A percentile compares a stretch with the other conserved stretches of the same genome.
Conservation (phyloP, 2,888 invertebrate species). For the Chouioia cunea region DNA sequence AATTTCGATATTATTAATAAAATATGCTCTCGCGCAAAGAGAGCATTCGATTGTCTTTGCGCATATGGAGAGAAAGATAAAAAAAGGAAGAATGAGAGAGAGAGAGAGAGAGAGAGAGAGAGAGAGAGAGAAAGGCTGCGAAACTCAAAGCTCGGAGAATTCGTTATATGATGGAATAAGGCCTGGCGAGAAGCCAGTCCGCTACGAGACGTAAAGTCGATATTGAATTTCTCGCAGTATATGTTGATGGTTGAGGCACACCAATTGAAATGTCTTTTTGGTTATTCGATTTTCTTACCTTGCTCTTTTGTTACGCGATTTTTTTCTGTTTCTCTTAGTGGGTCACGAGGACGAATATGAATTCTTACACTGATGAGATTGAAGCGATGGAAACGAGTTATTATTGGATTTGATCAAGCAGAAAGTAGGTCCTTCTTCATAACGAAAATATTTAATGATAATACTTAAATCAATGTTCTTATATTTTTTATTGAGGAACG, state of each 20-base stretch:
- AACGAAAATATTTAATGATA: no score
- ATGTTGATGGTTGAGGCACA: not conserved
- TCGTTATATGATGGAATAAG: constrained; percentile 45
- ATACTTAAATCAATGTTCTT: no score
- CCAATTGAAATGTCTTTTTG: no score
- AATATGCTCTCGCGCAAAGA: constrained; percentile 2
- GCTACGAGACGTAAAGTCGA: constrained; percentile 41
- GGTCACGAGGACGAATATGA: no score
- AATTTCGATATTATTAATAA: constrained; percentile 45
- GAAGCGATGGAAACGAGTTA: no score
- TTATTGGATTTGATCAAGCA: no score
- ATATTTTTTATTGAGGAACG: no score
- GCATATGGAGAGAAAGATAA: constrained; percentile 10
- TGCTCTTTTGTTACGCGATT: no score
- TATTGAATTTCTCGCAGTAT: constrained; percentile 21
- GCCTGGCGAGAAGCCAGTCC: constrained; percentile 40
- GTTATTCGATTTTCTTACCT: no score
- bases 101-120: constrained; percentile 18
- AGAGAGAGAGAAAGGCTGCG: constrained; percentile 1
- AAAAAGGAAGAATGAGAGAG: constrained; percentile 1
- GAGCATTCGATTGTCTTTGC: constrained; percentile 14
- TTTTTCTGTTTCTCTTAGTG: no score
- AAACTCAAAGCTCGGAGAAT: constrained; percentile 42
- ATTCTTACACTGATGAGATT: no score
- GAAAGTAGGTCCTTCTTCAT: no score